Conservation (phyloP, 2,797 vertebrate genomes). For the Trichosurus vulpecula region DNA sequence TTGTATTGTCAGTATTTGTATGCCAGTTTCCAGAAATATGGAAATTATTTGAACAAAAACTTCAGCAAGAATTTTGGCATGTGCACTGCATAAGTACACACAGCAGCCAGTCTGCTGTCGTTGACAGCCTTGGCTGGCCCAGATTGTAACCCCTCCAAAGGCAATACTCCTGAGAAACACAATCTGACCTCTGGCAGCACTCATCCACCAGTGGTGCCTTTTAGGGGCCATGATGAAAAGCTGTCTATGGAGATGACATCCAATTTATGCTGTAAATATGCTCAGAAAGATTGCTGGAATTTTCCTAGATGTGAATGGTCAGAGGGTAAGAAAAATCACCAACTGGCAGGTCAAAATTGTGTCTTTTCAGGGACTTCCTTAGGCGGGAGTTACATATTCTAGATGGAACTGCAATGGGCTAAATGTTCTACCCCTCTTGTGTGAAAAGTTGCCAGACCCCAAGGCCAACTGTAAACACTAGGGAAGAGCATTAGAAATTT, state of each 20-base stretch:
- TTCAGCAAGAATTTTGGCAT: constrained; percentile 38
- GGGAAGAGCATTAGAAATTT: constrained; percentile 1
- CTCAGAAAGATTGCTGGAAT: neutral
- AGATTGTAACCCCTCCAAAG: neutral
- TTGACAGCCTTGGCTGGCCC: neutral
- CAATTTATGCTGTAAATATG: neutral
- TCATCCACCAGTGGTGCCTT: neutral
- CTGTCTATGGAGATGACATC: neutral
- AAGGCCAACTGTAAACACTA: neutral
- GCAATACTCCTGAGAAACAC: neutral
- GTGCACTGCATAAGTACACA: neutral
- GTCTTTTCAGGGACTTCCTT: neutral
- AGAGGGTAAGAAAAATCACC: neutral
- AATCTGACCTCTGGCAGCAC: neutral
- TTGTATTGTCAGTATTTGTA: constrained; percentile 2
- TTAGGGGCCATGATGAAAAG: neutral
- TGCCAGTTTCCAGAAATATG: constrained; percentile 41
- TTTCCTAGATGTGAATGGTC: neutral
- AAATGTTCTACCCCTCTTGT: neutral
- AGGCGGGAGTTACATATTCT: neutral
- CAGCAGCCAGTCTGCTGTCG: constrained; percentile 27
- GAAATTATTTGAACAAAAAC: neutral
- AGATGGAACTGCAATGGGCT: neutral
- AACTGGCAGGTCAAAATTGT: neutral
- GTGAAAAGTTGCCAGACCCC: neutral